Evolutionary conservation across 2,113 vertebrate species (phyloP).

Genomic region (Seriola aureovittata): DNA sequence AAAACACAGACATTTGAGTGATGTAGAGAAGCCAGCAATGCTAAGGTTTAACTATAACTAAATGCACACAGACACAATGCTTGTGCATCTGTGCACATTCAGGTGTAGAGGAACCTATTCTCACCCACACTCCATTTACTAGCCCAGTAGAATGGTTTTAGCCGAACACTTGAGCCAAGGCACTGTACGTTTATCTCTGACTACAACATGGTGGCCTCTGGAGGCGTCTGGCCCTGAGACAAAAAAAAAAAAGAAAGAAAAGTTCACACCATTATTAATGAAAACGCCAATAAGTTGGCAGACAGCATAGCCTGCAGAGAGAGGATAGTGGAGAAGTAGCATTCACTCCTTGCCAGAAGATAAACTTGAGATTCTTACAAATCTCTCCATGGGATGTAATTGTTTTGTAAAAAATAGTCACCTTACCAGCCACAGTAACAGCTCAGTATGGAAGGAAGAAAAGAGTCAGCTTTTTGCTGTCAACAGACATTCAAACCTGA

Average conservation of each 20-base stretch:
- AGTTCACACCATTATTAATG: slow-evolving; percentile 24
- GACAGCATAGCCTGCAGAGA: neutral
- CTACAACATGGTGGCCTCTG: slow-evolving; percentile 5
- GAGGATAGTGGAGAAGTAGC: neutral
- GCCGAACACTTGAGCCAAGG: neutral
- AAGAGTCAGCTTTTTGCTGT: too few species aligned
- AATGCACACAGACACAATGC: neutral
- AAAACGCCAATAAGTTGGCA: slow-evolving; percentile 10
- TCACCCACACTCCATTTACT: slow-evolving; percentile 5
- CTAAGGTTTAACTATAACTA: neutral
- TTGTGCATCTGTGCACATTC: neutral
- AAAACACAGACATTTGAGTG: neutral
- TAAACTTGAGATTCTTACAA: neutral
- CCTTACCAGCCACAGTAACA: neutral
- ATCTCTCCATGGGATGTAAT: neutral
- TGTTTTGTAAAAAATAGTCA: neutral
- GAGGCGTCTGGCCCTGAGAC: neutral
- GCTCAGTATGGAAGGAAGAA: neutral
- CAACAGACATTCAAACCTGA: too few species aligned
- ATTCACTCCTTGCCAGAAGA: neutral
- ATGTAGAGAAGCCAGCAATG: neutral
- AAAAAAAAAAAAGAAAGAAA: neutral
- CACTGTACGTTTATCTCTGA: slow-evolving; percentile 23
- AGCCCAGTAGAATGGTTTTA: neutral
- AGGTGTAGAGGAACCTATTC: neutral